Evolutionary conservation across 2,113 vertebrate genomes (phyloP).

Genomic region (Corythornis cristatus): DNA sequence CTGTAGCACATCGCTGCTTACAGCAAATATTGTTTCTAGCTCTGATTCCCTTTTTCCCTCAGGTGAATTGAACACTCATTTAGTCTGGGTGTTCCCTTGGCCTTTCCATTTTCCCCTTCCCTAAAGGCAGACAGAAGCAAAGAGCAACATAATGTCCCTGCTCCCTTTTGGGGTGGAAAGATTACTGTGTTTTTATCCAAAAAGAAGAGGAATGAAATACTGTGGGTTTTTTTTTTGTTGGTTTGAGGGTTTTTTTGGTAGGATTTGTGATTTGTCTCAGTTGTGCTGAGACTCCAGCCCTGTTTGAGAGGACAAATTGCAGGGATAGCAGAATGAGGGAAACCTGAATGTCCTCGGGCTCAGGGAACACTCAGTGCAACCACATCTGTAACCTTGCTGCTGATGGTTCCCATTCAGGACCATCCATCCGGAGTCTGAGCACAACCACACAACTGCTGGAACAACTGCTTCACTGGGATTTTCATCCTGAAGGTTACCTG

Average conservation of each 20-base stretch:
- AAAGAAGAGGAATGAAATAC: not conserved
- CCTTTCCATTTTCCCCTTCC: not conserved
- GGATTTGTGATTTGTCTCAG: not conserved
- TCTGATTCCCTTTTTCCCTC: constrained; percentile 17
- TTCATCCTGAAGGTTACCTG: not conserved
- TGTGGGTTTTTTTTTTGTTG: no score
- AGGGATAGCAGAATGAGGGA: not conserved
- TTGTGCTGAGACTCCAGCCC: not conserved
- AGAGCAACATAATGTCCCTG: not conserved
- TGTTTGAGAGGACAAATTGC: not conserved
- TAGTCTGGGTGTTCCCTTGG: not conserved
- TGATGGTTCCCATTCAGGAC: not conserved
- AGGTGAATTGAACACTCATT: constrained; percentile 28
- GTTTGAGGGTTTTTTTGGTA: not conserved
- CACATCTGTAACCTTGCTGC: not conserved
- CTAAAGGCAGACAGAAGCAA: not conserved
- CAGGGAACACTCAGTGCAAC: not conserved
- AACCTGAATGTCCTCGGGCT: not conserved
- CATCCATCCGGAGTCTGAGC: not conserved
- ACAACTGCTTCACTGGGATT: not conserved
- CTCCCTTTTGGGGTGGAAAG: not conserved
- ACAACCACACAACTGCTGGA: not conserved
- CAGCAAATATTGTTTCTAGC: constrained; percentile 40
- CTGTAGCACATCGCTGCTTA: constrained; percentile 6
- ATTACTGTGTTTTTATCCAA: not conserved